phyloP scores from a whole-genome alignment of 2,888 invertebrate species.

The Heteromurus nitidus region DNA sequence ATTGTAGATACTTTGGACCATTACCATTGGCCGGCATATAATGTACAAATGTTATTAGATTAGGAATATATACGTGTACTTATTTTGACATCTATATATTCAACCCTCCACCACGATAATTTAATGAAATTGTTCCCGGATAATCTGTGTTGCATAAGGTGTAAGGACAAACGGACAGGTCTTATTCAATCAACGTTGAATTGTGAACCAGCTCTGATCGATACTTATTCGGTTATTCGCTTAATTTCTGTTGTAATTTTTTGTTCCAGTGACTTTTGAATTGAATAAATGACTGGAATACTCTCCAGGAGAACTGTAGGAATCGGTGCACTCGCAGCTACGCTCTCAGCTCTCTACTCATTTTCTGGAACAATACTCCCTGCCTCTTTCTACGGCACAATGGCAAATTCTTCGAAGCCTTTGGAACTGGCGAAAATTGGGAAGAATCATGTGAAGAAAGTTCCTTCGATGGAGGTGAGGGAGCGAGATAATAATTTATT shows the following conservation, averaged over 20 bases:
- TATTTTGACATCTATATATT: too few relatives aligned
- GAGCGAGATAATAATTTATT: background rate
- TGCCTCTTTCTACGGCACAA: slow-evolving; percentile 6
- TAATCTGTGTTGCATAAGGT: too few relatives aligned
- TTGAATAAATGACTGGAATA: slow-evolving; percentile 16
- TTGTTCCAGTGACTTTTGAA: background rate
- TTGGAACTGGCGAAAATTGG: slow-evolving; percentile 62
- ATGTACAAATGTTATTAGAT: too few relatives aligned
- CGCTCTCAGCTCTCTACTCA: slow-evolving; percentile 14
- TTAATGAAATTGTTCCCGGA: too few relatives aligned
- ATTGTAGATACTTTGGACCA: too few relatives aligned
- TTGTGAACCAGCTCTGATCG: background rate
- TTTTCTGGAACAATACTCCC: slow-evolving; percentile 10
- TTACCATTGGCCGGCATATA: too few relatives aligned
- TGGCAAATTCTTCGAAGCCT: slow-evolving; percentile 1
- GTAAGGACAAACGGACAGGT: too few relatives aligned
- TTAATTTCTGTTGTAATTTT: background rate
- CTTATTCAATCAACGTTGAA: too few relatives aligned
- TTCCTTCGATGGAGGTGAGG: slow-evolving; percentile 68
- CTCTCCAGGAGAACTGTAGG: slow-evolving; percentile 20
- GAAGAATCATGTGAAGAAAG: slow-evolving; percentile 63
- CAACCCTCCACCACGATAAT: too few relatives aligned
- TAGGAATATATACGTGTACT: too few relatives aligned
- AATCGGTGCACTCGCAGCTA: slow-evolving; percentile 17
- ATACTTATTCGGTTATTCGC: background rate